Evolutionary conservation across 2,888 invertebrate species (phyloP).

Genomic region (Euphydryas editha): DNA sequence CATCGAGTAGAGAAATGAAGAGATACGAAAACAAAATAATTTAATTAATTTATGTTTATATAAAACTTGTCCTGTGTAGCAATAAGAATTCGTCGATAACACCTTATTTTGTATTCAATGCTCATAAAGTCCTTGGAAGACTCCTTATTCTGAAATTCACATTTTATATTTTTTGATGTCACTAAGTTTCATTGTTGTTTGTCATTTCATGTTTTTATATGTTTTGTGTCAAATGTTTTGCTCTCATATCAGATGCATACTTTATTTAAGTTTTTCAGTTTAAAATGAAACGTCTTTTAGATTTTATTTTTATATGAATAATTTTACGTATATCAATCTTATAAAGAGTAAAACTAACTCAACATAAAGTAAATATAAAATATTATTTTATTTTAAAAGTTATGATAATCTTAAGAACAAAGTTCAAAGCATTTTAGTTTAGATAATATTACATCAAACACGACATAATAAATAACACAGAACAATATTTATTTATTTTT

Average conservation of each 20-base stretch:
- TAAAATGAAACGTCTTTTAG: background rate
- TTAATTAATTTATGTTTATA: slow-evolving; percentile 18
- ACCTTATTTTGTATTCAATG: slow-evolving; percentile 66
- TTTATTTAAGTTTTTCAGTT: background rate
- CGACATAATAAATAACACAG: no score
- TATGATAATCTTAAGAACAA: no score
- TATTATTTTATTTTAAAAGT: no score
- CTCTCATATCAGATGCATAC: background rate
- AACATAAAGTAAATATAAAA: no score
- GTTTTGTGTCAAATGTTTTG: background rate
- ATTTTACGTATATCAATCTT: background rate
- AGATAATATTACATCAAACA: no score
- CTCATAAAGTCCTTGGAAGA: slow-evolving; percentile 45
- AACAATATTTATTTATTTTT: no score
- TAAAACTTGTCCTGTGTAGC: slow-evolving; percentile 45
- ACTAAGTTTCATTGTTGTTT: background rate
- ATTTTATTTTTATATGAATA: background rate
- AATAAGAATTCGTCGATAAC: slow-evolving; percentile 54
- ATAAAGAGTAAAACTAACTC: no score
- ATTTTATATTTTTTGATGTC: slow-evolving; percentile 26
- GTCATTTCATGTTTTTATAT: background rate
- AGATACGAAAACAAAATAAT: background rate
- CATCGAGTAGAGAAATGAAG: no score
- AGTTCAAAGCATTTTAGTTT: no score
- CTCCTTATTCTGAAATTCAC: slow-evolving; percentile 55